Conservation (phyloP, 2,888 invertebrate species). For the Dione juno region DNA sequence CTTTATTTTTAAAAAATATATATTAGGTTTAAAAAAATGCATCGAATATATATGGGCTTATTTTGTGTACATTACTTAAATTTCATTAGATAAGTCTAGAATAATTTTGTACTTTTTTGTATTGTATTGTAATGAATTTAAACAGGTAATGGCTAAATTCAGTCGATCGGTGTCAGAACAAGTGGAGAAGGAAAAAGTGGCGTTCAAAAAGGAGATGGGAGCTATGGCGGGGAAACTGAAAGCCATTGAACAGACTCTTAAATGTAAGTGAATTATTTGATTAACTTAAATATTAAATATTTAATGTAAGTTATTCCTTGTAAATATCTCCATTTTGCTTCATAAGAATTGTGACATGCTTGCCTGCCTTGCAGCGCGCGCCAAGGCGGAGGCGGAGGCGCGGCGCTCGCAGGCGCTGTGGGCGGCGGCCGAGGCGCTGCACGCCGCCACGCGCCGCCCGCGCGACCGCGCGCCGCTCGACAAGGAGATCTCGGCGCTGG, state of each 20-base stretch:
- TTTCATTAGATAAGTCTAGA: too few species aligned
- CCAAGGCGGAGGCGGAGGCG: constrained; percentile 88
- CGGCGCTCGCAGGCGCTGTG: constrained; percentile 94
- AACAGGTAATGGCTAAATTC: constrained; percentile 65
- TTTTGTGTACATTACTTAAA: too few species aligned
- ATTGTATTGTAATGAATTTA: neutral
- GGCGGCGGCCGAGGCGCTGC: constrained; percentile 95
- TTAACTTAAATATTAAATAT: too few species aligned
- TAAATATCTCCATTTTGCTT: too few species aligned
- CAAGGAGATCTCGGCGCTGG: constrained; percentile 89
- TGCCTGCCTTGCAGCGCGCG: too few species aligned
- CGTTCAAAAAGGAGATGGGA: constrained; percentile 88
- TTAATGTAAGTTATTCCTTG: too few species aligned
- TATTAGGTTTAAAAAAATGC: too few species aligned
- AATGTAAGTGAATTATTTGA: constrained; percentile 79
- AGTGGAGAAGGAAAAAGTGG: constrained; percentile 87
- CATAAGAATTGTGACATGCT: too few species aligned
- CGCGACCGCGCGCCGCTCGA: constrained; percentile 80
- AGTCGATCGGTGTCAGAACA: constrained; percentile 80
- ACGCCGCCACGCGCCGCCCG: constrained; percentile 88
- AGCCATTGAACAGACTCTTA: constrained; percentile 90
- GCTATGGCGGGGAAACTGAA: constrained; percentile 89
- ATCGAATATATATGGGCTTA: too few species aligned
- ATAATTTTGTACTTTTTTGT: neutral
- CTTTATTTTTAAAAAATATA: too few species aligned